These are phyloP conservation scores for Bimastos eiseni DNA, from an alignment of 2,888 invertebrate genomes.

Conservation along the genomic window DNA sequence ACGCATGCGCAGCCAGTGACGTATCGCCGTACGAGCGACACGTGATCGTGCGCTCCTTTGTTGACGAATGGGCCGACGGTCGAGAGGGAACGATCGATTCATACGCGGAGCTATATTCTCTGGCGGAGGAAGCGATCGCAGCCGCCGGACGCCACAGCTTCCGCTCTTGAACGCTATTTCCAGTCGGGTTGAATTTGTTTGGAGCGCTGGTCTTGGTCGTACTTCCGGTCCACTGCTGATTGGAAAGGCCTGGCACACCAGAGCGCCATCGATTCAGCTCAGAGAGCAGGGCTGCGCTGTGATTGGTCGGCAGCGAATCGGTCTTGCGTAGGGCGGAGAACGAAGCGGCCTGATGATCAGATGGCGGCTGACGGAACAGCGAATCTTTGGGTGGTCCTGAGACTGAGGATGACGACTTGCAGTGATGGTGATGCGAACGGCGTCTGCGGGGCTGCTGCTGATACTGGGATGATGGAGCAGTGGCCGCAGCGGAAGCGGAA, in stretches of 20 bases:
- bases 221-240: neutral
- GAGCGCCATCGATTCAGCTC: neutral
- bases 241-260: neutral
- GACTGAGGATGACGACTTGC: neutral
- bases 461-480: neutral
- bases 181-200: neutral
- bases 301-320: neutral
- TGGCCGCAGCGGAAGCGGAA: neutral
- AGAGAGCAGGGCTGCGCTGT: neutral
- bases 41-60: neutral
- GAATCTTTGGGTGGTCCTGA: neutral
- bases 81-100: slow-evolving; percentile 6
- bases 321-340: neutral
- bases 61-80: neutral
- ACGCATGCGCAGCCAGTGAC: neutral
- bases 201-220: neutral
- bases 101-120: slow-evolving; percentile 2
- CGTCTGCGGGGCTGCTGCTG: neutral
- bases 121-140: neutral
- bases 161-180: neutral
- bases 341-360: neutral
- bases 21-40: slow-evolving; percentile 13
- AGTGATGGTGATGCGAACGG: slow-evolving; percentile 13
- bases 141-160: neutral
- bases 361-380: neutral